Base-by-base conservation (phyloP, 2,888 invertebrate species). In the Sesia bembeciformis region DNA sequence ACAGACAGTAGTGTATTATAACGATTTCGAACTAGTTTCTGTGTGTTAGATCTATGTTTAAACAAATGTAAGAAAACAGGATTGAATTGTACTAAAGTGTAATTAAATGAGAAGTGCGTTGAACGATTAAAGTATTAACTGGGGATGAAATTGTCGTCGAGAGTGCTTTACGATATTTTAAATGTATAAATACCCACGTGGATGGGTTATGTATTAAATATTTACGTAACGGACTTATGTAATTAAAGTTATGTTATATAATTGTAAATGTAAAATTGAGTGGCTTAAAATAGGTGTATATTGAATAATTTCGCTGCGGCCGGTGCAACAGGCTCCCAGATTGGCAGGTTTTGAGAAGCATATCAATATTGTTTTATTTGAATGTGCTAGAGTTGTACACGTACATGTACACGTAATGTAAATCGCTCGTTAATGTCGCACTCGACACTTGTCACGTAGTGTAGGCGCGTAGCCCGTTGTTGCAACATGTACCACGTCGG, bases 291-390 rank as follows among this genome's bases (percentile, higher is more conserved):
- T 78, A 78, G 76, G 73, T 78, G 81, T 79, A 76, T 72, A 78
- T 75, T 79, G 72, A 65, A 41, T 72, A 71, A 63, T 62, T 69
- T 67, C 60, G 70, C 67, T 61, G 67, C 63, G 66, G 57, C 61
- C 58, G 58, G 56, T 55, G 53, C 54, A 60, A 61, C 61, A 50
- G 7, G 38, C 40, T 40, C 52, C 40, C 40, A 40, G 39, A 8
- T 8, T 8, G 5, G 40, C 40, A 40, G 40, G 39, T 40, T 52
- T 23, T 6, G 69, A 67, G 65, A 62, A 66, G 81, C 84, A 86
- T 86, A 86, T 85, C 85, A 83, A 56, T 55, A 58, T 75, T 69
- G 74, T 76, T 72, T 78, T 81, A 81, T 81, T 75, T 82, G 78
- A 71, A 76, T 74, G 75, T 77, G 76, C 75, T 81, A 81, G 74